Evolutionary conservation across 1,140 invertebrate species (phyloP).

Genomic region (Aphaenogaster floridana): DNA sequence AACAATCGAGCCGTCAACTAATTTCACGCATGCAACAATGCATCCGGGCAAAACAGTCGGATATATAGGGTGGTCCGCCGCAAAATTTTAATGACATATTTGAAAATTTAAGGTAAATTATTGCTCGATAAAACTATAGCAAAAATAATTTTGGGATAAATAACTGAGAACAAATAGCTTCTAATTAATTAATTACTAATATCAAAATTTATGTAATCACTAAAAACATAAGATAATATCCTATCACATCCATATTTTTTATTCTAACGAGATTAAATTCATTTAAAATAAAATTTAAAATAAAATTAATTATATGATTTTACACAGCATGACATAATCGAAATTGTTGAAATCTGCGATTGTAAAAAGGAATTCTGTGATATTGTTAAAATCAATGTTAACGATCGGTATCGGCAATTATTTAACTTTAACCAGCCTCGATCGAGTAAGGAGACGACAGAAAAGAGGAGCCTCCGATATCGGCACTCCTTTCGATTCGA

Average conservation of each 20-base stretch:
- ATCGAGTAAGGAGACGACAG: slow-evolving; percentile 39
- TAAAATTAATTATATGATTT: neutral
- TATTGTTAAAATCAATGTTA: slow-evolving; percentile 15
- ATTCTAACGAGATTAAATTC: neutral
- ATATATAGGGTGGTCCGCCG: neutral
- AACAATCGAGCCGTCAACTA: slow-evolving; percentile 23
- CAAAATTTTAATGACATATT: neutral
- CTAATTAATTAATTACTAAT: neutral
- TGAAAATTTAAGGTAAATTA: neutral
- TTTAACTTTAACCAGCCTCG: slow-evolving; percentile 44
- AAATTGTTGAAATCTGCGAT: no score
- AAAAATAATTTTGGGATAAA: slow-evolving; percentile 7
- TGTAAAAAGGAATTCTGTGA: neutral
- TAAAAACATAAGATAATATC: neutral
- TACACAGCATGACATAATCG: neutral
- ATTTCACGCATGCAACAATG: slow-evolving; percentile 33
- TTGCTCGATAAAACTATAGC: neutral
- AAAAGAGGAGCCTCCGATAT: slow-evolving; percentile 58
- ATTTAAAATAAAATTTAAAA: neutral
- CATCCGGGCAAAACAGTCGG: neutral
- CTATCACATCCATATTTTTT: neutral
- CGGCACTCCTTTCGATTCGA: slow-evolving; percentile 44
- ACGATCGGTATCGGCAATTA: neutral
- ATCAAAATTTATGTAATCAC: neutral
- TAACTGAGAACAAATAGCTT: neutral